A percentile compares a stretch with the other conserved stretches of the same genome.
Conservation (phyloP, 1,140 invertebrate species). For the Gryllus bimaculatus region DNA sequence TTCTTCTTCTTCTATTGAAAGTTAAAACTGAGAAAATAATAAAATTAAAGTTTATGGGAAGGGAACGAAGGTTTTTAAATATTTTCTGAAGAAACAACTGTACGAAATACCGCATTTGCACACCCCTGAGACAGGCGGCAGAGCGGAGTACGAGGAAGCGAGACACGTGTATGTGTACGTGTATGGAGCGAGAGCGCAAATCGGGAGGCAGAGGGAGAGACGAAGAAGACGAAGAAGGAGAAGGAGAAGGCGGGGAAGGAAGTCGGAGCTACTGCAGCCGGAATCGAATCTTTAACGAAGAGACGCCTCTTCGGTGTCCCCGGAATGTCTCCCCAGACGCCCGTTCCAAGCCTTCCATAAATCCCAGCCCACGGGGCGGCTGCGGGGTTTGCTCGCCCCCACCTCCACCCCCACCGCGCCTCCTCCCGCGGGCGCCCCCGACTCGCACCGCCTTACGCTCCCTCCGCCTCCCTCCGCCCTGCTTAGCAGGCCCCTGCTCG, state of each 20-base stretch:
- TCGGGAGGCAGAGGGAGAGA: neutral
- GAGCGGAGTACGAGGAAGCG: neutral
- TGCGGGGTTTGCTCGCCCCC: neutral
- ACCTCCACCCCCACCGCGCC: too few relatives aligned
- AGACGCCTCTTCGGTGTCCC: constrained; percentile 16
- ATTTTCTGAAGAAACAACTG: too few relatives aligned
- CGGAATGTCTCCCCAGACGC: constrained; percentile 16
- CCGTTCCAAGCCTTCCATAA: constrained; percentile 12
- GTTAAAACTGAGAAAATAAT: too few relatives aligned
- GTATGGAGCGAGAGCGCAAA: neutral
- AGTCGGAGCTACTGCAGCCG: neutral
- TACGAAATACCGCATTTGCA: too few relatives aligned
- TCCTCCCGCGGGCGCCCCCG: too few relatives aligned
- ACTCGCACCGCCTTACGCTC: too few relatives aligned
- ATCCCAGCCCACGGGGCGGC: neutral
- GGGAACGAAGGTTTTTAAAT: too few relatives aligned
- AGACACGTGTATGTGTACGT: neutral
- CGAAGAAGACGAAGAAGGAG: neutral
- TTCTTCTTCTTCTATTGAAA: too few relatives aligned
- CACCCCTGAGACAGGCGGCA: too few relatives aligned
- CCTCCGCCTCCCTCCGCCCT: too few relatives aligned
- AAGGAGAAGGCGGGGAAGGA: neutral
- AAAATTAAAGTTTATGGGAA: too few relatives aligned
- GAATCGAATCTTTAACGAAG: constrained; percentile 17
- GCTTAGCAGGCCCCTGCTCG: too few relatives aligned